Base-by-base conservation (phyloP, 1,140 invertebrate genomes). In the Drosophila kohkoa region DNA sequence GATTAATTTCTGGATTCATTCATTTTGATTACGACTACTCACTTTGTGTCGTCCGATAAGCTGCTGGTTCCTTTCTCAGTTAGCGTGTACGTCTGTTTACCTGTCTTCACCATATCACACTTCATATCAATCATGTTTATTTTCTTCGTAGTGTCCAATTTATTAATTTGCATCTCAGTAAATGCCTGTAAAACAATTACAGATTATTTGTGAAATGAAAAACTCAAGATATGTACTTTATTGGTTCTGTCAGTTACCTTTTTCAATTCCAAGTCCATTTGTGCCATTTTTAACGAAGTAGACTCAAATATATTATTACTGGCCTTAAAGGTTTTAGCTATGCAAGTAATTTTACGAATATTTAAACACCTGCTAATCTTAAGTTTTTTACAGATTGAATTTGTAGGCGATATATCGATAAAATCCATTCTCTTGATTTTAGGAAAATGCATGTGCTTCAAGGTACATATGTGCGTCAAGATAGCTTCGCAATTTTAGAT, bases 121-220 rank as follows among this genome's bases (percentile, higher is more conserved):
- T 92, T 91, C 81, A 92, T 87, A 67, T 92, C 92, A 28, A 92
- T 85, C 82, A 92, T 92, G 48, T 92, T 92, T 20, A 92, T 90
- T 72, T 92, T 92, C 45, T 92, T 92, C 1, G 92, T 82, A 1
- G 92, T 92, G 20, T 92, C 92, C 60, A 92, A 77, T 78, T 92
- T 92, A 57, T 88, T 92, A 6, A 91, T 77, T 80, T 92, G 92
- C 92, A 92, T 92, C 62, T 92, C 92, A 43, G 90, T 89, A 13
- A 92, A 92, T 16, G 92, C 92, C 92, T 92, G 25, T 16, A 25
- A 25, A 25, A 25, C 20, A 25, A 25, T 25, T 25, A 25, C 20
- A 25, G 3, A 25, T 25, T 25, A 25, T 25, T 25, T 25, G 20
- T 10, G 3, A n/a, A 30, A 32, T 57, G 69, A 11, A 11, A 48